These are phyloP conservation scores for Gonioctena quinquepunctata DNA, from an alignment of 1,140 invertebrate genomes.

Conservation along the genomic window DNA sequence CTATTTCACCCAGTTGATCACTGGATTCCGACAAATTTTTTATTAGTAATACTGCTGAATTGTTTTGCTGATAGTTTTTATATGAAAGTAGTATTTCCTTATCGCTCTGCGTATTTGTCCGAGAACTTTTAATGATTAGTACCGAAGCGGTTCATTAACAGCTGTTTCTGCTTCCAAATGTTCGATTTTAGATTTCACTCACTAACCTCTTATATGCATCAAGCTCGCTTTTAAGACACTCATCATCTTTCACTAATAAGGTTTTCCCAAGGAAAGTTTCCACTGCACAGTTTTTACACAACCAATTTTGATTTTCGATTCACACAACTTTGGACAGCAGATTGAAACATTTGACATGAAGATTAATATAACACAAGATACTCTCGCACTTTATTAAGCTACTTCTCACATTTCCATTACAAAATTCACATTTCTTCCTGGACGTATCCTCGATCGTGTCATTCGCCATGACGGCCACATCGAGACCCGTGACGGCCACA, in stretches of 20 bases:
- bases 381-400: neutral
- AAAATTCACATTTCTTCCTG: neutral
- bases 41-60: neutral
- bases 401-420: neutral
- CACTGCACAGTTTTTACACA: too few species aligned
- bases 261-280: neutral
- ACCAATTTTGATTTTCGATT: too few species aligned
- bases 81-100: neutral
- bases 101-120: neutral
- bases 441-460: neutral
- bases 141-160: neutral
- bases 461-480: neutral
- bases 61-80: neutral
- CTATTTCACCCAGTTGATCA: too few species aligned
- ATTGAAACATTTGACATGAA: neutral
- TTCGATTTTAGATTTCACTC: neutral
- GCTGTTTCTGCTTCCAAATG: neutral
- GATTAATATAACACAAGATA: neutral
- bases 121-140: neutral
- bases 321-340: neutral
- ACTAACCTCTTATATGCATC: neutral
- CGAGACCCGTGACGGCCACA: too few species aligned
- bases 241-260: neutral
- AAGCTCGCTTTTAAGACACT: neutral
- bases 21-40: too few species aligned